Percentiles rank a stretch among this genome's conserved stretches.
Conservation (phyloP, 2,888 invertebrate genomes). For the Pollenia labialis region DNA sequence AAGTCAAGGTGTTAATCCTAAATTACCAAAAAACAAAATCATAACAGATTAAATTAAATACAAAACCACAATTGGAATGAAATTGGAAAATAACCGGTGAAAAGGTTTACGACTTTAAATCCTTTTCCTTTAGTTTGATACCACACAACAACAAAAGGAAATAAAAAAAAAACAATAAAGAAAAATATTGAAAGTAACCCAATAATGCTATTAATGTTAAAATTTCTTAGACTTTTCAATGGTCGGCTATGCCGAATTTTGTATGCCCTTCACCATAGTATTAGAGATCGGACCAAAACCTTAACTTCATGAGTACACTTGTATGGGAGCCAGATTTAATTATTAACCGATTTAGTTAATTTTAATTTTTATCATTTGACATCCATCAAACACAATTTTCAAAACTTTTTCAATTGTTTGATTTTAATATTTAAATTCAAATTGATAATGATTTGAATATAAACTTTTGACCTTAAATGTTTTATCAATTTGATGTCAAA, state of each 20-base stretch:
- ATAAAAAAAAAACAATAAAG: not conserved
- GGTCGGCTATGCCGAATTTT: not conserved
- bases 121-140: constrained; percentile 10
- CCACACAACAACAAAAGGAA: constrained; percentile 23
- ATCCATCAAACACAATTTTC: too few species aligned
- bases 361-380: too few species aligned
- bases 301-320: too few species aligned
- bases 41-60: constrained; percentile 28
- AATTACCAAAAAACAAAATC: constrained; percentile 28
- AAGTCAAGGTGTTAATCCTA: constrained; percentile 62
- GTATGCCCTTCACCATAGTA: too few species aligned
- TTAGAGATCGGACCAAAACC: too few species aligned
- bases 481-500: too few species aligned
- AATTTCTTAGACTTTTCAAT: constrained; percentile 26
- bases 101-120: constrained; percentile 27
- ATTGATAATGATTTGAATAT: too few species aligned
- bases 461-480: too few species aligned
- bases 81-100: not conserved
- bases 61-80: constrained; percentile 52
- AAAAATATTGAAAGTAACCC: constrained; percentile 28
- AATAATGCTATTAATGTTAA: constrained; percentile 21
- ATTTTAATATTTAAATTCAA: too few species aligned
- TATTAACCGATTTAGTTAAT: too few species aligned
- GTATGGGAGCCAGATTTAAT: too few species aligned
- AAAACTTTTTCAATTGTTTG: too few species aligned